Base-by-base conservation (phyloP, 2,888 invertebrate genomes). In the Pomacea canaliculata region DNA sequence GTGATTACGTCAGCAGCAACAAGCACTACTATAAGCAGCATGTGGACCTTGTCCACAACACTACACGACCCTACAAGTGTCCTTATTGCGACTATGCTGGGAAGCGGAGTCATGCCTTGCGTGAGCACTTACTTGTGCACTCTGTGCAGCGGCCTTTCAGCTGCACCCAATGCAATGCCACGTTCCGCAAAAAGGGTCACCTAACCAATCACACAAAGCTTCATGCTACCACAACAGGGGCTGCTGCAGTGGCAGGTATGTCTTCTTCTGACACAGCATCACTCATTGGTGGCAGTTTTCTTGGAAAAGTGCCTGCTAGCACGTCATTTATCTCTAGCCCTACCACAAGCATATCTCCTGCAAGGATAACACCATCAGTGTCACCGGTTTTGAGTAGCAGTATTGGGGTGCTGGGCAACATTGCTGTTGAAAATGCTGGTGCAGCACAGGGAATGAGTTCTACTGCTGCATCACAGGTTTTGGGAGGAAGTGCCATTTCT, bases 51-150 rank as follows among this genome's bases (percentile, higher is more conserved):
- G 89, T 90, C 8, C 90, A 90, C 79, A 86, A 82, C 59, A 83
- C 86, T n/a, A 87, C 86, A 37, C 81, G 89, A 19, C 89, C 89
- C 8, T 90, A 85, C 78, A 89, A 89, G 77, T 90, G 90, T 78
- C 89, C 89, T 1, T 89, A 87, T 80, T 90, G 90, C 80, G 89
- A 89, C 78, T 90, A 90, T 76, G 89, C 90, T 49, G 89, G 90
- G 8, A 90, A 90, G 73, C 81, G 90, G 7, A 88, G 89, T 60
- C 89, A 90, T 78, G 87, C 90, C 4, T 77, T 90, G 66, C 83
- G 88, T 51, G 89, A 90, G 78, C 90, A 90, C 76, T 76, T 90
- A 71, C 85, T 90, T 1, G 89, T 90, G 12, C 90, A 90, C 76
- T 87, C 89, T 13, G 86, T 85, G 63, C 86, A 87, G 65, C 73